These are phyloP conservation scores for Liparis tanakae DNA, from an alignment of 2,797 vertebrate genomes.

Conservation along the genomic window DNA sequence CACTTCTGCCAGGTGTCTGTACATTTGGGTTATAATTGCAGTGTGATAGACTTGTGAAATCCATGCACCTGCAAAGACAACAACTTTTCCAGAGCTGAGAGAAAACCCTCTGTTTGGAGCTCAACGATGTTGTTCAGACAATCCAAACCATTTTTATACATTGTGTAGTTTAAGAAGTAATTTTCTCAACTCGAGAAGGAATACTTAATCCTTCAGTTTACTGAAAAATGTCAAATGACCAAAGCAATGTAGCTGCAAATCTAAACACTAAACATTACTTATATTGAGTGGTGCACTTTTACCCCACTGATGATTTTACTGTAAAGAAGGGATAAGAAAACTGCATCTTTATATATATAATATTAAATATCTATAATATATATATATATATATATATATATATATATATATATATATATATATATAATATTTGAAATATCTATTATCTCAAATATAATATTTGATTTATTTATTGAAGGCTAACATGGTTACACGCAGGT, in stretches of 20 bases:
- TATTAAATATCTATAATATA: constrained; percentile 13
- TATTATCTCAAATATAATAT: constrained; percentile 8
- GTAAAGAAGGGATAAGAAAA: background rate
- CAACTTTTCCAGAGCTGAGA: background rate
- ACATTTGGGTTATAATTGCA: background rate
- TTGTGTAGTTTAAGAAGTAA: background rate
- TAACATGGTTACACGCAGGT: constrained; percentile 7
- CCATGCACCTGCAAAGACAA: background rate
- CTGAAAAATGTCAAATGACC: background rate
- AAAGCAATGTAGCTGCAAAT: background rate
- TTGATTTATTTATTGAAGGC: constrained; percentile 27
- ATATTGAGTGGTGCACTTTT: constrained; percentile 1
- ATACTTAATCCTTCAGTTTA: background rate
- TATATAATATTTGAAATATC: constrained; percentile 6
- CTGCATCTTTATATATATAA: background rate
- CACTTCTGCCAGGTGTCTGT: background rate
- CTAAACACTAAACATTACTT: constrained; percentile 12
- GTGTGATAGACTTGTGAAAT: background rate
- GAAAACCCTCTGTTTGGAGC: background rate
- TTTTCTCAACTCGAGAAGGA: background rate
- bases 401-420: no score
- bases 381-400: no score
- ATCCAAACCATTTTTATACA: background rate
- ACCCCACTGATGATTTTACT: background rate
- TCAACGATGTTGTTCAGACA: background rate